Evolutionary conservation across 2,888 invertebrate species (phyloP), one percentile per base, ranked within the genome.

Genomic region (Orchesellides sinensis): DNA sequence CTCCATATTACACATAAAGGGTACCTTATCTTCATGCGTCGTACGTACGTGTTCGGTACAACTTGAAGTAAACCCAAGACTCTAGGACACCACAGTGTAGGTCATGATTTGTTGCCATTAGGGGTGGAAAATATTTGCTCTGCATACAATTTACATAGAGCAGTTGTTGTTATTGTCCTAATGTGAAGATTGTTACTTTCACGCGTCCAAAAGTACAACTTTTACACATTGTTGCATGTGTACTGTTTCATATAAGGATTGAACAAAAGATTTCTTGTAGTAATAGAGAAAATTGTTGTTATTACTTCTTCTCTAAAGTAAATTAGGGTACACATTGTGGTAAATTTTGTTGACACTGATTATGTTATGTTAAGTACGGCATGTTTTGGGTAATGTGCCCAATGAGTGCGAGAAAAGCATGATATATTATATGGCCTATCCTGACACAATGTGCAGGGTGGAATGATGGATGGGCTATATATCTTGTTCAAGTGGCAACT

Each of bases 391-490:
- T 6, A 17, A 52, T n/a, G 17, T 52, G 52, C 25, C n/a, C n/a
- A n/a, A 10, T 45, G 27, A 25, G 47, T 66, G 17, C 49, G 19
- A 49, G n/a, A 49, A 8, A 49, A 49, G 19, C 23, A 25, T 68
- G 47, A 45, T 54, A 27, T 65, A 74, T 35, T n/a, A n/a, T n/a
- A n/a, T n/a, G n/a, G n/a, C n/a, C n/a, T n/a, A 45, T 65, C 75
- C 75, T 75, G 66, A 54, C 75, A 75, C 54, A 56, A 75, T 25
- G 66, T 4, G 61, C 61, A 17, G 19, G 47, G 68, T 12, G 49
- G 49, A 27, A 70, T 78, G 78, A 78, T 78, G 78, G 63, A 78
- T 78, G 69, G 21, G 69, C 78, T 52, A 70, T 78, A 70, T 78
- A 78, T 70, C 63, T 61, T 35, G 21, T 29, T 68, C 12, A 68